A percentile compares a stretch with the other conserved stretches of the same genome.
Evolutionary conservation across 2,797 vertebrate species (phyloP).

Genomic region (Gallinago stenura): DNA sequence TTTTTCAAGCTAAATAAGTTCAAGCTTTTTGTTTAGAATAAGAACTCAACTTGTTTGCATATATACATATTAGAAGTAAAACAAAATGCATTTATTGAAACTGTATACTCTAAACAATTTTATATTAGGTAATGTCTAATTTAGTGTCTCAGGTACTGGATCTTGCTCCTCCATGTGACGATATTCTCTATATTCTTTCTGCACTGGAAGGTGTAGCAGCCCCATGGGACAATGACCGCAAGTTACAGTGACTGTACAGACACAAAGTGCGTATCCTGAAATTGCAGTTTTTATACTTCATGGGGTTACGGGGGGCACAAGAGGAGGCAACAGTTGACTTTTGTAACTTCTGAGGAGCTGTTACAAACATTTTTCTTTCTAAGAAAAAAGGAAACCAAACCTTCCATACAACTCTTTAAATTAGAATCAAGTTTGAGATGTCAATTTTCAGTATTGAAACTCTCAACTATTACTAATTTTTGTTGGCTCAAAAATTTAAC

Average conservation of each 20-base stretch:
- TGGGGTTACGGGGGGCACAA: accelerated
- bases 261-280: background rate
- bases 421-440: background rate
- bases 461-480: background rate
- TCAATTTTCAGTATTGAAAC: background rate
- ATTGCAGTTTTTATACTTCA: background rate
- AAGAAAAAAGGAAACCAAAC: background rate
- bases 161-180: background rate
- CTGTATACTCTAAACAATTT: background rate
- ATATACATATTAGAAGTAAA: background rate
- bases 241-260: background rate
- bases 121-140: background rate
- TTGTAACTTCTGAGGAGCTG: background rate
- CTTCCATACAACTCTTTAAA: background rate
- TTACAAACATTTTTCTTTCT: background rate
- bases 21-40: background rate
- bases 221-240: background rate
- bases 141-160: background rate
- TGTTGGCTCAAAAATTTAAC: background rate
- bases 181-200: background rate
- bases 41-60: background rate
- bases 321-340: background rate
- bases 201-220: background rate
- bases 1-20: background rate
- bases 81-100: background rate